Conservation (phyloP, 2,797 vertebrate genomes). For the Arremon aurantiirostris region DNA sequence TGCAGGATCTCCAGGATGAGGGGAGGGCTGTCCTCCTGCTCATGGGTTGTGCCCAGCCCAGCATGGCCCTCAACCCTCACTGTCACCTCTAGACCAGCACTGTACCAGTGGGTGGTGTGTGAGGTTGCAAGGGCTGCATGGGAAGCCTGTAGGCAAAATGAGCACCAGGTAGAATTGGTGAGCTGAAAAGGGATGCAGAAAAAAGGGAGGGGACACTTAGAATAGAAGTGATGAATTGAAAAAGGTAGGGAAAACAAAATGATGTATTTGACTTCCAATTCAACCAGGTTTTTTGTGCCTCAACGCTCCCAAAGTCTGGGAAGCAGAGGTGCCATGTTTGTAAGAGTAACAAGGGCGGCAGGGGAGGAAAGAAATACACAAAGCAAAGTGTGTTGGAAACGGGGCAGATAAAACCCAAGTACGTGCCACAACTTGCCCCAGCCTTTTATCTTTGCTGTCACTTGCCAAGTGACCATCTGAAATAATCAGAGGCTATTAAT, state of each 20-base stretch:
- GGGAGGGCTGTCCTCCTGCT: background rate
- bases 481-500: slow-evolving; percentile 14
- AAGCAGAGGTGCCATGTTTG: background rate
- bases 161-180: background rate
- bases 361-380: background rate
- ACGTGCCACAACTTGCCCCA: fast-evolving
- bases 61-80: background rate
- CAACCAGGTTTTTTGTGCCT: background rate
- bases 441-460: background rate
- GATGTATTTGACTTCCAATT: background rate
- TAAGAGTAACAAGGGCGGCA: background rate
- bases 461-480: slow-evolving; percentile 19
- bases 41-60: background rate
- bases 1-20: background rate
- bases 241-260: background rate
- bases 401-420: background rate
- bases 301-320: background rate
- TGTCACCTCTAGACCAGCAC: background rate
- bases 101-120: fast-evolving
- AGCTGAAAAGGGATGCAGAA: background rate
- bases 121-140: background rate
- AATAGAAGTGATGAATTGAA: background rate
- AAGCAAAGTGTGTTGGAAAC: background rate
- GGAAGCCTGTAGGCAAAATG: background rate
- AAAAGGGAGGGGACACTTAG: background rate